Conservation (phyloP, 2,888 invertebrate species). For the Drosophila prolongata region DNA sequence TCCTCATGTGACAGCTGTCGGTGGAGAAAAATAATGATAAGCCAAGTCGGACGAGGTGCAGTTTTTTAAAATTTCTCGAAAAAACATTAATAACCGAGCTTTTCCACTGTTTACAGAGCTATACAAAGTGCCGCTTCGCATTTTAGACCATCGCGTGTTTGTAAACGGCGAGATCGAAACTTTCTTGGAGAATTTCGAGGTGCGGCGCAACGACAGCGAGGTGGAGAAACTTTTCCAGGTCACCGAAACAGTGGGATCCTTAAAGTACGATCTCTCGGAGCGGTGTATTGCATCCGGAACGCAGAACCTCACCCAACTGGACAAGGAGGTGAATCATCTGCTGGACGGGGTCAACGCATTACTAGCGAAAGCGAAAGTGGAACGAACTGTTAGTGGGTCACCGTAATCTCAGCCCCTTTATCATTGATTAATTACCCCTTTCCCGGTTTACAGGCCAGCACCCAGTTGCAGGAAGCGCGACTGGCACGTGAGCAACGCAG, state of each 20-base stretch:
- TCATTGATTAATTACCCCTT: conserved; percentile 4
- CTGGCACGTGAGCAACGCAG: conserved; percentile 87
- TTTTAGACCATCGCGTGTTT: conserved; percentile 95
- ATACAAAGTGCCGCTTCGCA: conserved; percentile 92
- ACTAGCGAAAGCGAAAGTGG: conserved; percentile 57
- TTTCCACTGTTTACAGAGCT: conserved; percentile 87
- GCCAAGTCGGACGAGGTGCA: conserved; percentile 67
- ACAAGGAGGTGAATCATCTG: conserved; percentile 57
- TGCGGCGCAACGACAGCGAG: conserved; percentile 90
- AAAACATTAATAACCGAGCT: conserved; percentile 2
- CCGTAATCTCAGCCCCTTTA: conserved; percentile 2
- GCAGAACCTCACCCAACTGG: conserved; percentile 57
- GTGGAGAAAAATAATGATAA: conserved; percentile 66
- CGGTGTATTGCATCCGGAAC: conserved; percentile 87
- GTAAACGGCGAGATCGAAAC: conserved; percentile 93
- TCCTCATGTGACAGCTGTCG: conserved; percentile 65
- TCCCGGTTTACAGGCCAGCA: conserved; percentile 50
- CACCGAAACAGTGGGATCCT: conserved; percentile 90
- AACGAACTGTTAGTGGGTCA: conserved; percentile 51
- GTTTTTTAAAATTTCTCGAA: neutral
- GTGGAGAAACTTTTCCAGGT: conserved; percentile 91
- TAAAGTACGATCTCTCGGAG: conserved; percentile 90
- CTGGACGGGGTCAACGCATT: conserved; percentile 59
- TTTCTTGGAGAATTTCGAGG: conserved; percentile 94
- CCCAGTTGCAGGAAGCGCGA: conserved; percentile 74